phyloP scores from a whole-genome alignment of 2,888 invertebrate species.

The Hirtodrosophila alboralis region DNA sequence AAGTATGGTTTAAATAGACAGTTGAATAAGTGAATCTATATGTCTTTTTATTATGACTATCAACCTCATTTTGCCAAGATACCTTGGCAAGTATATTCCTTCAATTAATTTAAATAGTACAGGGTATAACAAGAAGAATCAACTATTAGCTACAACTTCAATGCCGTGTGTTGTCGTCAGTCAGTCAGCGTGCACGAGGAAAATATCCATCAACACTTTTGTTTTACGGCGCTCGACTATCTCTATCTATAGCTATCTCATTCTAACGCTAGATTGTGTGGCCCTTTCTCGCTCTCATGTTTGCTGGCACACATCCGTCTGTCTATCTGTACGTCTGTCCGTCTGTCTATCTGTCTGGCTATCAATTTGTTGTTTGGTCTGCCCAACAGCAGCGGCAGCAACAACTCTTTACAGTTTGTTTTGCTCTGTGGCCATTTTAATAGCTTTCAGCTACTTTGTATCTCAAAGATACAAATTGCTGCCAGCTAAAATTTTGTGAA shows the following conservation, averaged over 20 bases:
- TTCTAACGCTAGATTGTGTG: background rate
- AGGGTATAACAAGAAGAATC: slow-evolving; percentile 36
- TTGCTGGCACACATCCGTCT: slow-evolving; percentile 74
- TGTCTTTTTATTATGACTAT: too few relatives aligned
- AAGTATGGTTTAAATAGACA: too few relatives aligned
- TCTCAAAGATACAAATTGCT: slow-evolving; percentile 71
- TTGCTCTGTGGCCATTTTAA: slow-evolving; percentile 73
- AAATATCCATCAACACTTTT: slow-evolving; percentile 81
- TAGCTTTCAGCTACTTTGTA: slow-evolving; percentile 74
- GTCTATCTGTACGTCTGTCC: slow-evolving; percentile 71
- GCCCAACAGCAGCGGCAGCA: slow-evolving; percentile 28
- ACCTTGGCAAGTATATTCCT: too few relatives aligned
- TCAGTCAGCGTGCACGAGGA: slow-evolving; percentile 73
- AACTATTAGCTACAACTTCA: slow-evolving; percentile 56
- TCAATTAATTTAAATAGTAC: background rate
- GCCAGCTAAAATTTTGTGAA: slow-evolving; percentile 60
- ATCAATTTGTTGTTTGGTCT: slow-evolving; percentile 77
- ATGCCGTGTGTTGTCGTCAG: slow-evolving; percentile 69
- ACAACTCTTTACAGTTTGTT: slow-evolving; percentile 65
- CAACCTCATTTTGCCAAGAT: too few relatives aligned
- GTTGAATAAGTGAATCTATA: too few relatives aligned
- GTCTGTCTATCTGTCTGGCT: slow-evolving; percentile 63
- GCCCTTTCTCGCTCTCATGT: slow-evolving; percentile 38
- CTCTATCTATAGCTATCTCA: slow-evolving; percentile 3
- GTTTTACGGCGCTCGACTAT: slow-evolving; percentile 64